phyloP scores from a whole-genome alignment of 2,797 vertebrate species.

The Melanotaenia boesemani region DNA sequence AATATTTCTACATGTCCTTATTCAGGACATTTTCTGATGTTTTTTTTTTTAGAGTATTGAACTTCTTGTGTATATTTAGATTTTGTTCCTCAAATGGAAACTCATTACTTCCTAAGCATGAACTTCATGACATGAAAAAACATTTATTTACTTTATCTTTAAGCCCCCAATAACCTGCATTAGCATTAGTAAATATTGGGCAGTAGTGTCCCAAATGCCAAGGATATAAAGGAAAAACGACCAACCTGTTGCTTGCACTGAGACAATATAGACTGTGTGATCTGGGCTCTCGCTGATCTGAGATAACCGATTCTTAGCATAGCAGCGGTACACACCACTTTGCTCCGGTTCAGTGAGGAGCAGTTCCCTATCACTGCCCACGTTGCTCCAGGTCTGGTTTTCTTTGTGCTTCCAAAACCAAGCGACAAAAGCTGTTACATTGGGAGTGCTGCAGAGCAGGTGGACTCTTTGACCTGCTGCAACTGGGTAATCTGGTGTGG shows the following conservation, averaged over 20 bases:
- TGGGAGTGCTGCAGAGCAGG: slow-evolving; percentile 41
- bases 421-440: fast-evolving
- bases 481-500: slow-evolving; percentile 45
- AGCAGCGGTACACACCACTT: slow-evolving; percentile 70
- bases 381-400: slow-evolving; percentile 3
- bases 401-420: slow-evolving; percentile 53
- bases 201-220: too few relatives aligned
- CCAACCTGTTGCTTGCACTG: slow-evolving; percentile 50
- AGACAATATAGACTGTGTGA: slow-evolving; percentile 53
- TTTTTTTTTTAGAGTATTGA: too few relatives aligned
- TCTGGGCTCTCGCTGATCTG: fast-evolving
- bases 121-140: too few relatives aligned
- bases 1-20: background rate
- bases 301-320: fast-evolving
- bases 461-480: slow-evolving; percentile 52
- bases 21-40: too few relatives aligned
- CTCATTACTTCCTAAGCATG: too few relatives aligned
- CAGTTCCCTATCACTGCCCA: background rate
- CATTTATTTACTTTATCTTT: too few relatives aligned
- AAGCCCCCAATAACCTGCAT: too few relatives aligned
- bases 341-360: slow-evolving; percentile 55
- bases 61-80: too few relatives aligned
- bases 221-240: background rate
- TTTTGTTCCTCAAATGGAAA: too few relatives aligned
- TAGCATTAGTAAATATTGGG: too few relatives aligned